Evolutionary conservation across 2,797 vertebrate species (phyloP).

Genomic region (Anabas testudineus): DNA sequence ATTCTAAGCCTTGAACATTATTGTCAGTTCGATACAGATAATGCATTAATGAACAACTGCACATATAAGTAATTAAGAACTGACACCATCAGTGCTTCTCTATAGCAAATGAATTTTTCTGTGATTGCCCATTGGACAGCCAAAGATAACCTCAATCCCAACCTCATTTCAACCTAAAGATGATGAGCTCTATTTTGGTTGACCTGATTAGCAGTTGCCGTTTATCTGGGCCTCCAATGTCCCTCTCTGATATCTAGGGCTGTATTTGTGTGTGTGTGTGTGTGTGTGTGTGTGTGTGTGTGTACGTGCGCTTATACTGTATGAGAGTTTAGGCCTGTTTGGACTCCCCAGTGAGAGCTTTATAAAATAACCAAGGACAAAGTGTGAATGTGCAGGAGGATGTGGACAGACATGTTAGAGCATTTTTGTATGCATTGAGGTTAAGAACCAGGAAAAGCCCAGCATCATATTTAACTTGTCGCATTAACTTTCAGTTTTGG

Average conservation of each 20-base stretch:
- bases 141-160: conserved; percentile 77
- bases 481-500: background rate
- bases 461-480: conserved; percentile 16
- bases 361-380: conserved; percentile 55
- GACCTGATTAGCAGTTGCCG: conserved; percentile 76
- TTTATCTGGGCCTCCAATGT: conserved; percentile 71
- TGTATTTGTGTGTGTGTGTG: conserved; percentile 26
- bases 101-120: conserved; percentile 52
- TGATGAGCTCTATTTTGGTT: conserved; percentile 81
- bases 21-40: conserved; percentile 57
- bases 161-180: conserved; percentile 78
- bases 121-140: conserved; percentile 69
- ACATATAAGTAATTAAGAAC: conserved; percentile 47
- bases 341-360: conserved; percentile 40
- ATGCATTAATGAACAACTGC: conserved; percentile 49
- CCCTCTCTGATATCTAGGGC: conserved; percentile 64
- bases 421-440: conserved; percentile 17
- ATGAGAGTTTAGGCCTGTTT: conserved; percentile 21
- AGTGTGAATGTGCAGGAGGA: conserved; percentile 16
- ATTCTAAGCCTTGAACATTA: conserved; percentile 36
- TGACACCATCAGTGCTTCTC: conserved; percentile 45
- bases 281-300: background rate
- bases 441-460: conserved; percentile 7
- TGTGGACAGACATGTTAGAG: background rate
- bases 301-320: background rate